phyloP scores from a whole-genome alignment of 2,797 vertebrate genomes.

The Danio choprae region DNA sequence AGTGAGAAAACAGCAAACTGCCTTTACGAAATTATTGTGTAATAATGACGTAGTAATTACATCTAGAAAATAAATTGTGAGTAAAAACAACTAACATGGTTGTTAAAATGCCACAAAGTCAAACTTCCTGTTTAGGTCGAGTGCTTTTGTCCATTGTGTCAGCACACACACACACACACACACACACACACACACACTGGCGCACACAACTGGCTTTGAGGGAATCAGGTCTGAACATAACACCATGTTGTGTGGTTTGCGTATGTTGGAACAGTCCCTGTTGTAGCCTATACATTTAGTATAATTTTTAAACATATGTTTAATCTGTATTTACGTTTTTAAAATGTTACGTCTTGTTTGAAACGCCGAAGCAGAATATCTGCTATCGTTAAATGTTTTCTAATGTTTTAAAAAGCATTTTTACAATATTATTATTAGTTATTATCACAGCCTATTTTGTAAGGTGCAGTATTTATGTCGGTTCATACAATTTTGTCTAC shows the following conservation, averaged over 20 bases:
- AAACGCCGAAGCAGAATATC: not conserved
- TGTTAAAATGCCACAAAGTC: slow-evolving; percentile 5
- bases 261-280: not conserved
- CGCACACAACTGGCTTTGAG: not conserved
- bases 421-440: not conserved
- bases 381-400: not conserved
- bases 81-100: not conserved
- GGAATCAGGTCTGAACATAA: not conserved
- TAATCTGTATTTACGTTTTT: not conserved
- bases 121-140: slow-evolving; percentile 55
- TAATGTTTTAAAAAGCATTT: not conserved
- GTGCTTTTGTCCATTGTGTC: slow-evolving; percentile 48
- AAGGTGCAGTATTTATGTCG: not conserved
- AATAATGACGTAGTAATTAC: not conserved
- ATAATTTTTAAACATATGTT: not conserved
- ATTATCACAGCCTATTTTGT: not conserved
- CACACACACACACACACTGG: not conserved
- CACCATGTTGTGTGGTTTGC: not conserved
- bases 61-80: not conserved
- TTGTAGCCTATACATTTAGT: not conserved
- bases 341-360: not conserved
- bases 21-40: not conserved
- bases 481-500: not conserved
- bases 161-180: not conserved
- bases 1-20: not conserved